Conservation (phyloP, 2,797 vertebrate species). For the Pangasius macronema region DNA sequence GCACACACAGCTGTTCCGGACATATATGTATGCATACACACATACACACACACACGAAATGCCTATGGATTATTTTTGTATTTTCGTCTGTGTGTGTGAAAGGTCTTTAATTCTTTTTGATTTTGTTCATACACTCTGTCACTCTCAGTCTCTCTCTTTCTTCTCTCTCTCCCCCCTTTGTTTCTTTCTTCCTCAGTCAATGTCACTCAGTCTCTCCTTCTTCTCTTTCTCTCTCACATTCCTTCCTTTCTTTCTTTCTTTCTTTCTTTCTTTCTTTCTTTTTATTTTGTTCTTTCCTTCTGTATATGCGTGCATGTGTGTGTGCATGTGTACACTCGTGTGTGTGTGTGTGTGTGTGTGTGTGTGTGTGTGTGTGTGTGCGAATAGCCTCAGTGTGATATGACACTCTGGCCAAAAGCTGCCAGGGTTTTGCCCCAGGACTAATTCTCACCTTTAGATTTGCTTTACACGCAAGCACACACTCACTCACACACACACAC, state of each 20-base stretch:
- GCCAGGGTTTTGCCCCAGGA: neutral
- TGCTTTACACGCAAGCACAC: neutral
- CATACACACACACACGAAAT: slow-evolving; percentile 61
- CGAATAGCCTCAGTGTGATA: neutral
- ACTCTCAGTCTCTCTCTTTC: neutral
- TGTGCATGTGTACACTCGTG: too few species aligned
- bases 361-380: neutral
- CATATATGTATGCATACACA: slow-evolving; percentile 48
- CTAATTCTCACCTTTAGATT: neutral
- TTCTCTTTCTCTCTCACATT: too few species aligned
- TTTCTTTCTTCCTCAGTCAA: neutral
- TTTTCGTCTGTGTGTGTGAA: neutral
- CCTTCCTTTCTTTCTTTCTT: neutral
- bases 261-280: neutral
- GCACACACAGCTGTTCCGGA: slow-evolving; percentile 47
- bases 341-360: too few species aligned
- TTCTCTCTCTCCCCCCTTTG: neutral
- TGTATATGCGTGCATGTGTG: neutral
- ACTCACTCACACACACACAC: neutral
- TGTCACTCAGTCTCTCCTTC: neutral
- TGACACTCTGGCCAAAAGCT: neutral
- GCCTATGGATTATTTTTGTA: neutral
- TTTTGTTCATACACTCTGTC: neutral
- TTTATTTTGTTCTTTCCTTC: neutral
- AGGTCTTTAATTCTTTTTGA: neutral